Base-by-base conservation (phyloP, 1,140 invertebrate species). In the Drosophila malerkotliana region DNA sequence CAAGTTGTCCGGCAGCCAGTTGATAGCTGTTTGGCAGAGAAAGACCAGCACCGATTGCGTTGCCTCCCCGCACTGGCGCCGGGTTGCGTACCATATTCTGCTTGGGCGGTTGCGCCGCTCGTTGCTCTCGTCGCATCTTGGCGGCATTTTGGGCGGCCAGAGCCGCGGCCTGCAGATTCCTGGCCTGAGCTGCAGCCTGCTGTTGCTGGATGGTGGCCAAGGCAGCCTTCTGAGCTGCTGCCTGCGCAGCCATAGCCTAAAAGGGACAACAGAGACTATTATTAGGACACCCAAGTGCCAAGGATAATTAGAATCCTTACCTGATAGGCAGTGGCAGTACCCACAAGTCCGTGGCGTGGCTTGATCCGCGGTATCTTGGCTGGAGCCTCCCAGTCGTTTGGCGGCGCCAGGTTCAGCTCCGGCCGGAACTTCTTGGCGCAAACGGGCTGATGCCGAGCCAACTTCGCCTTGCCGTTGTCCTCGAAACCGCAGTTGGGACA, bases 401-500 rank as follows among this genome's bases (percentile, higher is more conserved):
- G 94, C 4, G 97, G 97, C 71, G 96, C 95, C 68, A 98, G 82
- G 91, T 98, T 98, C 28, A 95, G 93, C 58, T 98, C 97, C 0
- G 96, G 95, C 91, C 97, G 95, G 92, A 98, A 98, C 91, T 97
- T 97, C 92, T 98, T 98, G 14, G 95, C 94, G 92, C 98, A 99
- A 3, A 97, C 95, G n/a, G 96, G 93, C 64, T 96, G 94, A 93
- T 99, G 98, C 14, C 97, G 93, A 0, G 95, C 97, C 53, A 98
- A 92, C 93, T 98, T 98, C n/a, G 96, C 96, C 92, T 98, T 98
- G 59, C 97, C 96, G 90, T 98, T 98, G 80, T 98, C 97, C 91
- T 99, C 98, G 88, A 98, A 99, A 1, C 97, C 96, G 93, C 98
- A 99, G 85, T 98, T 97, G 0, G 97, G 95, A 92, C 98, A 99